These are phyloP conservation scores for Eucera pruinosa DNA, from an alignment of 2,888 invertebrate species.

Conservation along the genomic window DNA sequence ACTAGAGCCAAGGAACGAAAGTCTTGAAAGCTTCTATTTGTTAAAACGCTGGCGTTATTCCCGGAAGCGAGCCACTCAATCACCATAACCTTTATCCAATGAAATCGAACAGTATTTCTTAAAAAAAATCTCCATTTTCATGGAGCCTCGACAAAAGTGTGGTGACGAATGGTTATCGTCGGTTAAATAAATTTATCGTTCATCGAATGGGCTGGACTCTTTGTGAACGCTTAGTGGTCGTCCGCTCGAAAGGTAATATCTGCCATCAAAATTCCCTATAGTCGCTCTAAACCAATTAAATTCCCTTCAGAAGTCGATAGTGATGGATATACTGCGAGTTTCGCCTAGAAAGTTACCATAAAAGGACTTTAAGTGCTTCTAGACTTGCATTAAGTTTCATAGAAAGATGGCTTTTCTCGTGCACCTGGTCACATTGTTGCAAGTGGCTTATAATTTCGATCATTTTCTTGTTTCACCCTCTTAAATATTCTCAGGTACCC, in stretches of 20 bases:
- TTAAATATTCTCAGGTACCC: no score
- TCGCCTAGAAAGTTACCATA: not conserved
- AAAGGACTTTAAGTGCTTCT: not conserved
- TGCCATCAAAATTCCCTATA: slow-evolving; percentile 2
- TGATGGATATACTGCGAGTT: not conserved
- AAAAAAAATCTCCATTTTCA: slow-evolving; percentile 28
- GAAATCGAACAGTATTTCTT: slow-evolving; percentile 6
- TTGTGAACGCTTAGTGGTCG: not conserved
- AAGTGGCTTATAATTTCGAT: no score
- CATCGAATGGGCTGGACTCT: not conserved
- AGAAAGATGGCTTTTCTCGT: not conserved
- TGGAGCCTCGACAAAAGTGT: not conserved
- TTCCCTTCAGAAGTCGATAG: not conserved
- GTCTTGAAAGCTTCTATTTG: slow-evolving; percentile 37
- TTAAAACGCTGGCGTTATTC: slow-evolving; percentile 45
- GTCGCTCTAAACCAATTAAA: slow-evolving; percentile 16
- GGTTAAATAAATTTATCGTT: slow-evolving; percentile 6
- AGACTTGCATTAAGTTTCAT: not conserved
- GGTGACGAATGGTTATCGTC: slow-evolving; percentile 14
- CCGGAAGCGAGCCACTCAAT: slow-evolving; percentile 29
- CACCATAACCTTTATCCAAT: slow-evolving; percentile 25
- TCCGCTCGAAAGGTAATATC: not conserved
- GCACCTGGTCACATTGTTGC: no score
- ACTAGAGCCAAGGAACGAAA: slow-evolving; percentile 4
- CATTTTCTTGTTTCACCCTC: not conserved